Conservation (phyloP, 2,113 vertebrate genomes). For the Strix uralensis region DNA sequence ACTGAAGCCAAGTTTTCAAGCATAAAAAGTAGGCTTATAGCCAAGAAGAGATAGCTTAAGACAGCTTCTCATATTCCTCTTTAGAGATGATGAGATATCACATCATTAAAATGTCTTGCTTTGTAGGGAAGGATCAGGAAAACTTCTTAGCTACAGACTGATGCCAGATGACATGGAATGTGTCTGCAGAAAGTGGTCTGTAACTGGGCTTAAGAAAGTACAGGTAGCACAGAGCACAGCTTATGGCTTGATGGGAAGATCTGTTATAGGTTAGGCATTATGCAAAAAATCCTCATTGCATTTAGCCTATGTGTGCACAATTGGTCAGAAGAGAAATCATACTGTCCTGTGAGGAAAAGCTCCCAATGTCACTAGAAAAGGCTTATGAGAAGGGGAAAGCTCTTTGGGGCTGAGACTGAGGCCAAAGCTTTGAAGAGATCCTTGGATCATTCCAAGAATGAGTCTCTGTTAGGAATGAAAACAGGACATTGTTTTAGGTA, state of each 20-base stretch:
- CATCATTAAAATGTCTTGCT: neutral
- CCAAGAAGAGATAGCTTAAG: neutral
- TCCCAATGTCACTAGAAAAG: neutral
- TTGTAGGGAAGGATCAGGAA: neutral
- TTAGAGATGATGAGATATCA: neutral
- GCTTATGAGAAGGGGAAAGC: neutral
- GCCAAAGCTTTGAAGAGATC: neutral
- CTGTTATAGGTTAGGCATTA: neutral
- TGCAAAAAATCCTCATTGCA: rapidly evolving
- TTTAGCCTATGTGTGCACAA: neutral
- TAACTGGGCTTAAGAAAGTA: neutral
- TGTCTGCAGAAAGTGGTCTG: neutral
- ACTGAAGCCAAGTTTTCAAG: neutral
- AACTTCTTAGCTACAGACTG: neutral
- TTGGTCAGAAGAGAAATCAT: neutral
- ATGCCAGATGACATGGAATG: neutral
- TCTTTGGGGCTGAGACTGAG: neutral
- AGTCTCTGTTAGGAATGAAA: neutral
- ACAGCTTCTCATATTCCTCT: neutral
- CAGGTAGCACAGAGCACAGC: neutral
- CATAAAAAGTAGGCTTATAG: neutral
- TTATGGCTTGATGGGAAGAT: neutral
- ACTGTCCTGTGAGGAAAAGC: neutral
- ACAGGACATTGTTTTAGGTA: rapidly evolving
- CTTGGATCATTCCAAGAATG: neutral